Evolutionary conservation across 2,797 vertebrate species (phyloP).

Genomic region (Eptatretus atami): DNA sequence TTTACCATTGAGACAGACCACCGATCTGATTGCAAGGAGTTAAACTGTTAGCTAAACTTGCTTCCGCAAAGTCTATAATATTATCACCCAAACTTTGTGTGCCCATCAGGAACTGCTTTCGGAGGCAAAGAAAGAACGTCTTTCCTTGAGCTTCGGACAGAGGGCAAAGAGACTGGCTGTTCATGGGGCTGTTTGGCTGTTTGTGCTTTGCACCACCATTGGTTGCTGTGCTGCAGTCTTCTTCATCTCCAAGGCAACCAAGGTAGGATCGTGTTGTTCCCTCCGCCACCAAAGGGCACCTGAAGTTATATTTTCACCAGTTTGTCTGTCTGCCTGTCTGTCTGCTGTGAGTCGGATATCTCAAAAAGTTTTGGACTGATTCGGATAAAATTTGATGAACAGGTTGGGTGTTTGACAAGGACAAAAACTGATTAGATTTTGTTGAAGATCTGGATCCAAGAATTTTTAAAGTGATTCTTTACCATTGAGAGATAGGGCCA

Average conservation of each 20-base stretch:
- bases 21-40: too few species aligned
- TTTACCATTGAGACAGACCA: too few species aligned
- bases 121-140: slow-evolving; percentile 18
- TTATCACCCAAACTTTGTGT: too few species aligned
- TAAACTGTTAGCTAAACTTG: too few species aligned
- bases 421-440: too few species aligned
- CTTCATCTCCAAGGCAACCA: slow-evolving; percentile 17
- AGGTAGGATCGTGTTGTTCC: slow-evolving; percentile 5
- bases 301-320: neutral
- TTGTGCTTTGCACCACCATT: slow-evolving; percentile 21
- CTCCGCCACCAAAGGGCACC: slow-evolving; percentile 11
- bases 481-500: too few species aligned
- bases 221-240: slow-evolving; percentile 30
- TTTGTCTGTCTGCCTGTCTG: neutral
- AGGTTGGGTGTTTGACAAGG: too few species aligned
- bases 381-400: too few species aligned
- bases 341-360: neutral
- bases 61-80: too few species aligned
- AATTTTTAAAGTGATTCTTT: too few species aligned
- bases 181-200: slow-evolving; percentile 26
- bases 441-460: too few species aligned
- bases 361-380: neutral
- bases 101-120: slow-evolving; percentile 33
- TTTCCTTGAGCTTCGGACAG: slow-evolving; percentile 15
- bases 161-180: slow-evolving; percentile 14